Evolutionary conservation across 2,797 vertebrate genomes (phyloP).

Genomic region (Leptodactylus fallax): DNA sequence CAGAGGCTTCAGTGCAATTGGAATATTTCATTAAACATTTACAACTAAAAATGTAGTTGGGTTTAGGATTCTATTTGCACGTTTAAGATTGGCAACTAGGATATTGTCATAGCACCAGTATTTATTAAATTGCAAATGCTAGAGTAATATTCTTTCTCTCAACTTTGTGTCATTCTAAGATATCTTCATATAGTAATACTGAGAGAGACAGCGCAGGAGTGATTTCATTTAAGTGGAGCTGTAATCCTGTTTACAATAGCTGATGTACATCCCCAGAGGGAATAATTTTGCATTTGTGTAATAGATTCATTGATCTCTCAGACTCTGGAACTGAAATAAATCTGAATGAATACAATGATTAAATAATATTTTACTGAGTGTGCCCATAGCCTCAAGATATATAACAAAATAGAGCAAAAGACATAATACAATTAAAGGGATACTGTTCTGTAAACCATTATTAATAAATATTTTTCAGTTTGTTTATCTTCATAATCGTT

Average conservation of each 20-base stretch:
- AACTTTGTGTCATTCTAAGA: background rate
- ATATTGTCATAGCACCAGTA: background rate
- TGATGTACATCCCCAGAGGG: conserved; percentile 38
- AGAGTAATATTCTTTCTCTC: conserved; percentile 12
- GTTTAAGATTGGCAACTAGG: background rate
- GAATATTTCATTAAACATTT: background rate
- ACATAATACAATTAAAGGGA: background rate
- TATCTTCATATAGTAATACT: conserved; percentile 12
- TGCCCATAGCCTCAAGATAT: background rate
- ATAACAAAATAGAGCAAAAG: background rate
- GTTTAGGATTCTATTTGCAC: background rate
- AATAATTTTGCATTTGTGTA: conserved; percentile 16
- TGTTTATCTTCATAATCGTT: no score
- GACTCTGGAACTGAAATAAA: conserved; percentile 28
- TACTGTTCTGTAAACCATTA: background rate
- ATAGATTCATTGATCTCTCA: conserved; percentile 43
- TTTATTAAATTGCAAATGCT: background rate
- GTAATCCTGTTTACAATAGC: conserved; percentile 36
- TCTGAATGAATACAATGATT: conserved; percentile 21
- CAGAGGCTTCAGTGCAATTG: background rate
- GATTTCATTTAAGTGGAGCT: conserved; percentile 4
- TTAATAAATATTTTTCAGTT: background rate
- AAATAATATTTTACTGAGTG: conserved; percentile 32
- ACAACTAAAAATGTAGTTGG: background rate
- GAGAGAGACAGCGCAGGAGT: background rate